Evolutionary conservation across 64 coral and sea anemone genomes (phyloP), one percentile per base, ranked within the genome.

Genomic region (Pocillopora verrucosa): DNA sequence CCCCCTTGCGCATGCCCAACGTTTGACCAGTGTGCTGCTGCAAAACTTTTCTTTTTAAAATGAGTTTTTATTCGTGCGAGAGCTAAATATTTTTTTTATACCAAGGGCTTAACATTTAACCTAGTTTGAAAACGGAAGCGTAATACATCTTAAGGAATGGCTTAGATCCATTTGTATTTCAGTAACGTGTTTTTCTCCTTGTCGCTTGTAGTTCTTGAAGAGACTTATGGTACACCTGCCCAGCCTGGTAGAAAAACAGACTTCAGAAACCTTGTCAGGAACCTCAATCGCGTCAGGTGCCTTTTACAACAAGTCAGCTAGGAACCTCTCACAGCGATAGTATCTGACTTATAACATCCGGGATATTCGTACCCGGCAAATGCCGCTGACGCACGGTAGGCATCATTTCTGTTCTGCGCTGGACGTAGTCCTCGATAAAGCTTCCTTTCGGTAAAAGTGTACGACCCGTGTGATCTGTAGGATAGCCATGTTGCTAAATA

Each of bases 231-330:
- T 2, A 36, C 73, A 65, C 88, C 34, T 17, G 60, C 81, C 10
- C 82, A 72, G 37, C 63, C 35, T 51, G n/a, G 38, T 3, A 84
- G 70, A 37, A 92, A 87, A 88, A 84, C 90, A 16, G 90, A 92
- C 74, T 68, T 92, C 5, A 86, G 90, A 67, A 92, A 92, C 73
- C 90, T 92, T 25, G 90, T 86, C 26, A 92, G 80, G 59, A 82
- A 92, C 72, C 76, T 92, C 15, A 80, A 51, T 26, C 83, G 83
- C 10, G 85, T 92, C 12, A 92, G 76, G 25, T 64, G 90, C 26
- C 62, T 92, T 20, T 36, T 85, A 2, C 61, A 87, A 22, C 80
- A 91, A 62, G 80, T 86, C 22, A 74, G 72, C 56, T 91, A 82
- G 56, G 38, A 34, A 14, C 30, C 3, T 16, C 22, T 17, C 64